phyloP scores from a whole-genome alignment of 2,113 vertebrate species.

The Copsychus sechellarum region DNA sequence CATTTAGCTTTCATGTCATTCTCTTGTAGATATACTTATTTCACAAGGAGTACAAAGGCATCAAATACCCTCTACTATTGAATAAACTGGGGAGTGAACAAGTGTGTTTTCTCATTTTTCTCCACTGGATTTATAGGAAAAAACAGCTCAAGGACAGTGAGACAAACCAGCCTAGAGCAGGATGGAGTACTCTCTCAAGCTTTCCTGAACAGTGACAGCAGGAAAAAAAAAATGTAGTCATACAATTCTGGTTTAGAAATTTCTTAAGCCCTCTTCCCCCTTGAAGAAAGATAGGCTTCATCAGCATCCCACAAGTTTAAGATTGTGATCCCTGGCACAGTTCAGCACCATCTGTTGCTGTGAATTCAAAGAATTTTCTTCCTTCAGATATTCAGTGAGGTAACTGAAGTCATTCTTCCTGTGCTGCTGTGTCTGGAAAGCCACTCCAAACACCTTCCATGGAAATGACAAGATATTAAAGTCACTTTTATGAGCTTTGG shows the following conservation, averaged over 20 bases:
- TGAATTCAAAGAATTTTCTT: background rate
- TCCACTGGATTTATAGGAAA: background rate
- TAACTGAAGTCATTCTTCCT: background rate
- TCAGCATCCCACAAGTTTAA: background rate
- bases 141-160: background rate
- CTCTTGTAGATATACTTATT: background rate
- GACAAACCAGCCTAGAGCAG: background rate
- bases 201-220: background rate
- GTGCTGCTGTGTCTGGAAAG: background rate
- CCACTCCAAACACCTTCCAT: background rate
- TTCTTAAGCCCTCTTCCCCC: background rate
- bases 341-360: background rate
- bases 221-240: background rate
- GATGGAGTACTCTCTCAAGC: fast-evolving
- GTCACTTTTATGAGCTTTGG: background rate
- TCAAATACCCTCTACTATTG: background rate
- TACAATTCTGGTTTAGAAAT: background rate
- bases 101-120: background rate
- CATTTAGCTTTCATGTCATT: background rate
- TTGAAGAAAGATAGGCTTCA: background rate
- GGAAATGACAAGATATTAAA: background rate
- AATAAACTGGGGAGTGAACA: background rate
- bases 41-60: background rate
- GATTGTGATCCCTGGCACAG: background rate
- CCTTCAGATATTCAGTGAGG: background rate